Conservation (phyloP, 2,797 vertebrate genomes). For the Fistularia commersonii region DNA sequence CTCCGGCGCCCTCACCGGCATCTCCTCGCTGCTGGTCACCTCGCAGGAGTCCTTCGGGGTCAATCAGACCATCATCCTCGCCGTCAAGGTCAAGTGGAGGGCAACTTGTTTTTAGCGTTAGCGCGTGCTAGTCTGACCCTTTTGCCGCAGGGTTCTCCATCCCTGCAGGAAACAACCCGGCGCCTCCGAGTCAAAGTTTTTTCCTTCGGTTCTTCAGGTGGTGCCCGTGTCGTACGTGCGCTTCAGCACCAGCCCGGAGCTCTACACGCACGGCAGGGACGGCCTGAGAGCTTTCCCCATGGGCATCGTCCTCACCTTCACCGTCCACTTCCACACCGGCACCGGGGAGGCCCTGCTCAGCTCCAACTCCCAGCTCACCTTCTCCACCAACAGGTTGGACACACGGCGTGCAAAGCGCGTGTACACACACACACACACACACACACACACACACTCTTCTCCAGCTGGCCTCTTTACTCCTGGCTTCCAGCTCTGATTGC, state of each 20-base stretch:
- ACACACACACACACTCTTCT: too few species aligned
- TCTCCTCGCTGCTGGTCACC: conserved; percentile 82
- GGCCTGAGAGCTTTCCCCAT: conserved; percentile 80
- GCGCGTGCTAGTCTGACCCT: neutral
- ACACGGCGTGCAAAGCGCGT: too few species aligned
- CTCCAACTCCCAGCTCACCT: conserved; percentile 82
- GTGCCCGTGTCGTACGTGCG: conserved; percentile 88
- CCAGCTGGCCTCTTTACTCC: too few species aligned
- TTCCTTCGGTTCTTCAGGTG: conserved; percentile 73
- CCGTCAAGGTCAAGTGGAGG: conserved; percentile 83
- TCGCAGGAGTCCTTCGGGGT: conserved; percentile 89
- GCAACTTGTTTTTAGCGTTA: neutral
- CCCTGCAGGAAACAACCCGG: neutral
- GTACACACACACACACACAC: too few species aligned
- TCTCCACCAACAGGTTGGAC: conserved; percentile 90
- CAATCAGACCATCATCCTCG: conserved; percentile 86
- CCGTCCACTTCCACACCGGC: conserved; percentile 86
- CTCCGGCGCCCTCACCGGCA: conserved; percentile 82
- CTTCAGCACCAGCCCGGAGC: conserved; percentile 79
- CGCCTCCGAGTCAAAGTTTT: neutral
- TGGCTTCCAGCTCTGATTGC: too few species aligned
- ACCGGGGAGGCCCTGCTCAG: conserved; percentile 85
- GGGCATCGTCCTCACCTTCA: conserved; percentile 84
- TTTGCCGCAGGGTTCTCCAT: neutral
- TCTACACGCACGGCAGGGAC: conserved; percentile 74